phyloP scores from a whole-genome alignment of 1,140 invertebrate species.

The Sesamia nonagrioides region DNA sequence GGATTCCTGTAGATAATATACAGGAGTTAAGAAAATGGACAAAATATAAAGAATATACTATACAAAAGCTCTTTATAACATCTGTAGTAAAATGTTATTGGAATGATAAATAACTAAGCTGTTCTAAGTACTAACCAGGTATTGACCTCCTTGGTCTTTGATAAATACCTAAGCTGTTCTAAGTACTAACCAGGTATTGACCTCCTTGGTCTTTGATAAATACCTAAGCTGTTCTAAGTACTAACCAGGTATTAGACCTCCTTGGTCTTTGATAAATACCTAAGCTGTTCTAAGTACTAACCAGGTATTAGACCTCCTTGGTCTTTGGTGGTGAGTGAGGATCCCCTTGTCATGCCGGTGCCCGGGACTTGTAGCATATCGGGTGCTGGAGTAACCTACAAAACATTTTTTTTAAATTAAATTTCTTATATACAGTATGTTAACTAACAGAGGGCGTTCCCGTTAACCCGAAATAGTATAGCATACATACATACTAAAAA shows the following conservation, averaged over 20 bases:
- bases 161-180: background rate
- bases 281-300: constrained; percentile 50
- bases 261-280: constrained; percentile 67
- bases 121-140: constrained; percentile 67
- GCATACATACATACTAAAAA: too few species aligned
- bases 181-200: constrained; percentile 67
- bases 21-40: too few species aligned
- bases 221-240: background rate
- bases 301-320: constrained; percentile 82
- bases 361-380: constrained; percentile 82
- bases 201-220: background rate
- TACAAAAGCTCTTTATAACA: too few species aligned
- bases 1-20: too few species aligned
- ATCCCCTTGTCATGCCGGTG: constrained; percentile 73
- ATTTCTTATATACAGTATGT: too few species aligned
- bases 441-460: too few species aligned
- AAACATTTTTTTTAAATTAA: background rate
- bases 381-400: constrained; percentile 83
- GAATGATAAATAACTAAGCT: background rate
- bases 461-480: too few species aligned
- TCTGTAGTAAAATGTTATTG: too few species aligned
- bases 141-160: background rate
- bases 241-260: constrained; percentile 71
- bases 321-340: constrained; percentile 81
- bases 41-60: too few species aligned